A percentile compares a stretch with the other conserved stretches of the same genome.
Conservation (phyloP, 2,888 invertebrate species). For the Eugnorisma glareosa region DNA sequence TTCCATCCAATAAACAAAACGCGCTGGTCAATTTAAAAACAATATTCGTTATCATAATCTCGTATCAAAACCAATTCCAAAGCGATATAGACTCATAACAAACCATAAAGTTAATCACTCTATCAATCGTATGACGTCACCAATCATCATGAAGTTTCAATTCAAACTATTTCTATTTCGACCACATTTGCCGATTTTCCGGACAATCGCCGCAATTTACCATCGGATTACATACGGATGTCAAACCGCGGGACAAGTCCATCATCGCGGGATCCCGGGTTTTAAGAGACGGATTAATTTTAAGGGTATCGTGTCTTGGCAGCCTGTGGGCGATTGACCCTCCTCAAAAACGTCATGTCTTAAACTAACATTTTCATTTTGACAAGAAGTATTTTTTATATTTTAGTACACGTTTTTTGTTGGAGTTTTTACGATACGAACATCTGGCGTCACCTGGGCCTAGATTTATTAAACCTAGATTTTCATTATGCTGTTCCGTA, state of each 20-base stretch:
- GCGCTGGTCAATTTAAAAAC: slow-evolving; percentile 18
- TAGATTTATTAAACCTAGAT: slow-evolving; percentile 33
- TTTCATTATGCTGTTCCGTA: slow-evolving; percentile 5
- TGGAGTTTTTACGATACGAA: slow-evolving; percentile 30
- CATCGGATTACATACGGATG: slow-evolving; percentile 50
- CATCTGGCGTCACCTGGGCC: slow-evolving; percentile 33
- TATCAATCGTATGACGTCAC: slow-evolving; percentile 30
- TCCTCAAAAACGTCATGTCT: slow-evolving; percentile 55
- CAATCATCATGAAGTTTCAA: slow-evolving; percentile 47
- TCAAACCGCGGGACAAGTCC: slow-evolving; percentile 43
- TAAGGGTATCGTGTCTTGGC: slow-evolving; percentile 40
- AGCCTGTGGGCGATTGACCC: slow-evolving; percentile 53
- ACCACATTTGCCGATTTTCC: slow-evolving; percentile 31
- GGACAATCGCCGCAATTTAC: slow-evolving; percentile 59
- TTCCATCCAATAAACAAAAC: neutral
- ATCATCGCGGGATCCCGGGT: slow-evolving; percentile 44
- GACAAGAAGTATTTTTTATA: slow-evolving; percentile 28
- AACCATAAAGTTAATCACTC: slow-evolving; percentile 30
- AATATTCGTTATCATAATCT: slow-evolving; percentile 16
- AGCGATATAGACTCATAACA: slow-evolving; percentile 9
- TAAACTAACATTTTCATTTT: slow-evolving; percentile 53
- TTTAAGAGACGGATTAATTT: slow-evolving; percentile 61
- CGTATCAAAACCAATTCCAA: slow-evolving; percentile 28
- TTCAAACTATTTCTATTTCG: slow-evolving; percentile 52
- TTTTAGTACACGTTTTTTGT: slow-evolving; percentile 18